Evolutionary conservation across 2,113 vertebrate species (phyloP).

Genomic region (Mellivora capensis): DNA sequence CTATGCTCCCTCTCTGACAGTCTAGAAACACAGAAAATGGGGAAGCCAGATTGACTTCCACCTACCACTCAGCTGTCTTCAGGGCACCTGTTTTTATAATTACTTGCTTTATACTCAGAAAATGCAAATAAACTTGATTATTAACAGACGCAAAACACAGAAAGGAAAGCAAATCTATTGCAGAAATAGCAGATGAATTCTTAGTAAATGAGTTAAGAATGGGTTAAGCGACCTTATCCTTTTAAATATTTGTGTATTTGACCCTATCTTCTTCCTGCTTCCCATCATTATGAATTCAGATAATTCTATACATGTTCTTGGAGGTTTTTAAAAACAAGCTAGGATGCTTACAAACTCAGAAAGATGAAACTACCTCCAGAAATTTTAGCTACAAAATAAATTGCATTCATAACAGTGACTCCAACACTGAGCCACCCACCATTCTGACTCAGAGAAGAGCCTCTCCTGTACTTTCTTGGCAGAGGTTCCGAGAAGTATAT

Average conservation of each 20-base stretch:
- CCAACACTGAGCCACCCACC: background rate
- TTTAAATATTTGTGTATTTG: background rate
- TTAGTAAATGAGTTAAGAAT: background rate
- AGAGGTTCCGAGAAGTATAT: background rate
- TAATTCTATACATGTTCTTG: background rate
- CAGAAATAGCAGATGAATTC: background rate
- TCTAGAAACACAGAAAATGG: constrained; percentile 39
- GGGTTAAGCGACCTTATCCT: background rate
- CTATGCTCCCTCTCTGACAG: constrained; percentile 26
- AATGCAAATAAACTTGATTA: constrained; percentile 31
- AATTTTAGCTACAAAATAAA: constrained; percentile 15
- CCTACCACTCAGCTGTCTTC: constrained; percentile 32
- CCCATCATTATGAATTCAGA: background rate
- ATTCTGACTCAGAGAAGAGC: background rate
- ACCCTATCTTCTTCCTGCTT: background rate
- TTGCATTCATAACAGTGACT: background rate
- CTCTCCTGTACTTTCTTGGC: background rate
- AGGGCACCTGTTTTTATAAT: constrained; percentile 21
- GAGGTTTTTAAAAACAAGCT: background rate
- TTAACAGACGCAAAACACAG: background rate
- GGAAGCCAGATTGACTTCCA: constrained; percentile 17
- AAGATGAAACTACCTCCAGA: background rate
- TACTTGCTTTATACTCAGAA: background rate
- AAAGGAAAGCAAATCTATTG: background rate
- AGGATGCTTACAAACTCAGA: background rate